These are phyloP conservation scores for Pseudomugil tenellus DNA, from an alignment of 2,797 vertebrate species.

Conservation along the genomic window DNA sequence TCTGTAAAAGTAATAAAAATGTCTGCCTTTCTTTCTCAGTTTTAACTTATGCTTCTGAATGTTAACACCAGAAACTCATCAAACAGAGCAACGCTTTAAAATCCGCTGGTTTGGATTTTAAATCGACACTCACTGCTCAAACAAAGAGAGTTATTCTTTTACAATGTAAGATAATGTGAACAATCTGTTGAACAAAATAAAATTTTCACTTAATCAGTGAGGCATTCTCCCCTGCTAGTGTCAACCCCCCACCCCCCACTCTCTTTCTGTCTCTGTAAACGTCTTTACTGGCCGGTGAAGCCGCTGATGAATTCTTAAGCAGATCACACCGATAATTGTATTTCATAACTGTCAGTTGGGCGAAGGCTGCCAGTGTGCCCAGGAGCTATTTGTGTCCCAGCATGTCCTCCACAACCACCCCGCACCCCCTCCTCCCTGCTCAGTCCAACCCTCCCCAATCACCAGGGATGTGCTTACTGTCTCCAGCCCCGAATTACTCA, in stretches of 20 bases:
- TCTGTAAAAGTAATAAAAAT: neutral
- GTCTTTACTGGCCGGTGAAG: slow-evolving; percentile 87
- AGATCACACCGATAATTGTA: slow-evolving; percentile 97
- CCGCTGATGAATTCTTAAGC: slow-evolving; percentile 94
- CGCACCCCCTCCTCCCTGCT: slow-evolving; percentile 3
- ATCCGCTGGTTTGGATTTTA: neutral
- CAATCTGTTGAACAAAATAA: slow-evolving; percentile 76
- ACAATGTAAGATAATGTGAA: slow-evolving; percentile 64
- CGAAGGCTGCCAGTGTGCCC: slow-evolving; percentile 89
- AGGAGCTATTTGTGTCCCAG: slow-evolving; percentile 87
- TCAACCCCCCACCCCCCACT: slow-evolving; percentile 12
- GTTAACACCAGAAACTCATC: neutral
- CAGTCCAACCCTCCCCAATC: slow-evolving; percentile 80
- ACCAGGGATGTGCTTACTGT: slow-evolving; percentile 86
- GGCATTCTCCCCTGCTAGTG: slow-evolving; percentile 46
- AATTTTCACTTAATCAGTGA: slow-evolving; percentile 72
- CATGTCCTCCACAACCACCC: slow-evolving; percentile 69
- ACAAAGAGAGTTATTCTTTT: slow-evolving; percentile 49
- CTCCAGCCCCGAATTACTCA: slow-evolving; percentile 88
- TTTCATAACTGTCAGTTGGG: slow-evolving; percentile 92
- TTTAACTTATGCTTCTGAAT: neutral
- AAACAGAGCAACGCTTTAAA: neutral
- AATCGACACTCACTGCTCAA: slow-evolving; percentile 17
- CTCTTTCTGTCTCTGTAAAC: slow-evolving; percentile 55
- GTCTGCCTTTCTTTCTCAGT: neutral